phyloP scores from a whole-genome alignment of 2,888 invertebrate genomes.

The Drosophila acutilabella region DNA sequence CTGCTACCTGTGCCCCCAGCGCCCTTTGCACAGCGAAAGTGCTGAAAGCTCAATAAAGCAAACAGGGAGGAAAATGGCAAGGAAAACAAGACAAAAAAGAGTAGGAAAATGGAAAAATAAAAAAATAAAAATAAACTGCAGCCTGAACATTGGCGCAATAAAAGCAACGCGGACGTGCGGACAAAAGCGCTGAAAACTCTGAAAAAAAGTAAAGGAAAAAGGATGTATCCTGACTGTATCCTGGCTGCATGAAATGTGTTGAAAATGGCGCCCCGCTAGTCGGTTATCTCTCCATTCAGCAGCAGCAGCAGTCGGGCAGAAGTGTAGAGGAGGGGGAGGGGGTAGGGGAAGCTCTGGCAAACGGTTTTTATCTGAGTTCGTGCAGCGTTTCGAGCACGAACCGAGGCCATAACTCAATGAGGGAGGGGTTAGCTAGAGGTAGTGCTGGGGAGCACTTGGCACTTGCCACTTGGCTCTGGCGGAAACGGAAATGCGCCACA shows the following conservation, averaged over 20 bases:
- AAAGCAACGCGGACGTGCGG: constrained; percentile 52
- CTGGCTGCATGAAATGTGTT: constrained; percentile 63
- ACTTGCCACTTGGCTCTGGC: constrained; percentile 16
- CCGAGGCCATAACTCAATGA: constrained; percentile 70
- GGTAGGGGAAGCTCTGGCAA: constrained; percentile 47
- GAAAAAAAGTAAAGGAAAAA: constrained; percentile 53
- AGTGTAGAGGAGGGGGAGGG: not conserved
- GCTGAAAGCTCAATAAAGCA: constrained; percentile 81
- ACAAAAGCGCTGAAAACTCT: constrained; percentile 48
- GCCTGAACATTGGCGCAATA: constrained; percentile 70
- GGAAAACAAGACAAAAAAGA: not conserved
- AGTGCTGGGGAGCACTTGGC: not conserved
- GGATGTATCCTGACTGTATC: constrained; percentile 44
- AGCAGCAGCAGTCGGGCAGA: constrained; percentile 15
- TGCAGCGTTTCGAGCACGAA: constrained; percentile 74
- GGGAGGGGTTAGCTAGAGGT: not conserved
- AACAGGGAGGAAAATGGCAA: constrained; percentile 33
- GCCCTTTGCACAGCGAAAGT: constrained; percentile 60
- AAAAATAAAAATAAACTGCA: constrained; percentile 38
- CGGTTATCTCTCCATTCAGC: constrained; percentile 82
- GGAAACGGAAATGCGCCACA: constrained; percentile 78
- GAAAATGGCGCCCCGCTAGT: constrained; percentile 79
- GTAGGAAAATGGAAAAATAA: too few relatives aligned
- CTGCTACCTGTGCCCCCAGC: not conserved
- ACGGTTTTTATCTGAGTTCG: constrained; percentile 78